A percentile compares a stretch with the other conserved stretches of the same genome.
Evolutionary conservation across 2,888 invertebrate species (phyloP).

Genomic region (Griposia aprilina): DNA sequence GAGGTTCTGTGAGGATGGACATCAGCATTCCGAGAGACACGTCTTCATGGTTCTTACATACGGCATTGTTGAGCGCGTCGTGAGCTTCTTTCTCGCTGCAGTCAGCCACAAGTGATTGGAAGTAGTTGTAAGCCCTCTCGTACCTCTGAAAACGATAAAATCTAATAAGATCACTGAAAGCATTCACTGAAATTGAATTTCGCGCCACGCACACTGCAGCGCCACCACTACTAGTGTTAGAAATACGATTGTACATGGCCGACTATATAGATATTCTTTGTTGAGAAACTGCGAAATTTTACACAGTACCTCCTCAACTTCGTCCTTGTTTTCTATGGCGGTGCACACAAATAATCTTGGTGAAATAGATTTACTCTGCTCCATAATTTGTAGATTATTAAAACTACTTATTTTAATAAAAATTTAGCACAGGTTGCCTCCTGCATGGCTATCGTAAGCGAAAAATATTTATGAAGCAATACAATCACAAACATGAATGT

Average conservation of each 20-base stretch:
- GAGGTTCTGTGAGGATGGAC: conserved; percentile 96
- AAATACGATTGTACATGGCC: conserved; percentile 88
- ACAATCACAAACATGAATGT: conserved; percentile 86
- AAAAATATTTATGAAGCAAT: conserved; percentile 90
- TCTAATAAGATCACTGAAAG: conserved; percentile 66
- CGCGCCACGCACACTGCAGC: conserved; percentile 84
- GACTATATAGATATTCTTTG: conserved; percentile 88
- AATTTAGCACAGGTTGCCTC: conserved; percentile 90
- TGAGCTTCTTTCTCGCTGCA: conserved; percentile 98
- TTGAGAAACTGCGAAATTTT: conserved; percentile 87
- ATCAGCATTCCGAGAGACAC: conserved; percentile 97
- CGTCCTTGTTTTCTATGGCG: conserved; percentile 96
- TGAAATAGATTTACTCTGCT: conserved; percentile 90
- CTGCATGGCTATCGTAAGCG: conserved; percentile 92
- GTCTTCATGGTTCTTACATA: conserved; percentile 98
- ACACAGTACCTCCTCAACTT: conserved; percentile 96
- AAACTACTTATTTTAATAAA: conserved; percentile 90
- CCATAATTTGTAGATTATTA: conserved; percentile 89
- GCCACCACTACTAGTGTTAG: conserved; percentile 86
- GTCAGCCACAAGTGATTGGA: conserved; percentile 94
- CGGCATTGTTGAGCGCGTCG: conserved; percentile 96
- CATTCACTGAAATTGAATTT: conserved; percentile 79
- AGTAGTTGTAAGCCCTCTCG: conserved; percentile 95
- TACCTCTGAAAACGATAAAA: conserved; percentile 93
- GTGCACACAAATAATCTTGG: conserved; percentile 95